Evolutionary conservation across 2,113 vertebrate species (phyloP).

Genomic region (Antigone vipio): DNA sequence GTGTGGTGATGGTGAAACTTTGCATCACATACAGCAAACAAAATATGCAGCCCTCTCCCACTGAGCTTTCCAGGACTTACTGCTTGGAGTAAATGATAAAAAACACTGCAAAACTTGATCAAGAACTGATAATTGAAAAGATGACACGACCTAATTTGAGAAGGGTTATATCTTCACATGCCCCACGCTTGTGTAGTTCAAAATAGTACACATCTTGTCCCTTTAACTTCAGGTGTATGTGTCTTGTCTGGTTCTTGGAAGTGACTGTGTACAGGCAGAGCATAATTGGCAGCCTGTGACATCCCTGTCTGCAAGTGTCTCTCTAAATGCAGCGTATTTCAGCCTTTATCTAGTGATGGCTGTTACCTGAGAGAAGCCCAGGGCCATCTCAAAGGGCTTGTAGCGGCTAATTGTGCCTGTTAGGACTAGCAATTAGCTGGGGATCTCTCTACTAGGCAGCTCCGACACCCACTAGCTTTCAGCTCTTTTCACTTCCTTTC

Average conservation of each 20-base stretch:
- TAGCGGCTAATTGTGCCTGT: slow-evolving; percentile 83
- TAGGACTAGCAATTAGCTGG: slow-evolving; percentile 81
- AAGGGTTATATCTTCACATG: background rate
- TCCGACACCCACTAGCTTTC: slow-evolving; percentile 76
- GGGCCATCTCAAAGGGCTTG: slow-evolving; percentile 83
- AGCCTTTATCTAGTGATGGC: slow-evolving; percentile 80
- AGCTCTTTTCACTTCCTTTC: slow-evolving; percentile 68
- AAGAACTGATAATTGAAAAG: slow-evolving; percentile 60
- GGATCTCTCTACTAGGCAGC: slow-evolving; percentile 71
- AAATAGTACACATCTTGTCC: slow-evolving; percentile 53
- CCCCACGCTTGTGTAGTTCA: slow-evolving; percentile 26
- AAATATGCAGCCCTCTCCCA: background rate
- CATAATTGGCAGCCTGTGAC: slow-evolving; percentile 83
- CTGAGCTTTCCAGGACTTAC: background rate
- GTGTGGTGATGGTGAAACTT: background rate
- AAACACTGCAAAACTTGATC: slow-evolving; percentile 24
- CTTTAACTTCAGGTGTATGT: slow-evolving; percentile 68
- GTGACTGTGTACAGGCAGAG: slow-evolving; percentile 72
- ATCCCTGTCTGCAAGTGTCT: slow-evolving; percentile 77
- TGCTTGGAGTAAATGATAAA: background rate
- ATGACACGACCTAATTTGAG: slow-evolving; percentile 37
- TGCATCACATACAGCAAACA: background rate
- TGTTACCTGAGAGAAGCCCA: slow-evolving; percentile 81
- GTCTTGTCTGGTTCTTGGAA: slow-evolving; percentile 68
- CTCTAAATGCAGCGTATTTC: slow-evolving; percentile 75